phyloP scores from a whole-genome alignment of 2,888 invertebrate genomes.

The Synanthedon vespiformis region DNA sequence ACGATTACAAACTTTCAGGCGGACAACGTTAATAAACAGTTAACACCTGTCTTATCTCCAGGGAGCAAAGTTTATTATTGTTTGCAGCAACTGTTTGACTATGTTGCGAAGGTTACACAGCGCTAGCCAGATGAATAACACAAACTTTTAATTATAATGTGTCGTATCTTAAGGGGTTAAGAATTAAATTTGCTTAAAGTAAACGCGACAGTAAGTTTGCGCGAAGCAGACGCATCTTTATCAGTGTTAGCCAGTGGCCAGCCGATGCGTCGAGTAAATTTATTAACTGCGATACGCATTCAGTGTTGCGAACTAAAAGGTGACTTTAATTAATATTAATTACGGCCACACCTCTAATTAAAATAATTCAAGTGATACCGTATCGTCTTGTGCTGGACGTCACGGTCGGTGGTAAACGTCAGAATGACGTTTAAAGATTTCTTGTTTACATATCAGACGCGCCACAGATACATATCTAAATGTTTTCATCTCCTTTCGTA shows the following conservation, averaged over 20 bases:
- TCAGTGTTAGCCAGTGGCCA: constrained; percentile 46
- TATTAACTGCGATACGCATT: constrained; percentile 70
- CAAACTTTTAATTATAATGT: neutral
- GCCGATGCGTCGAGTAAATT: constrained; percentile 60
- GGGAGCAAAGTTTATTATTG: constrained; percentile 31
- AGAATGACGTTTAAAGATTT: neutral
- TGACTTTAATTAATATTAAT: constrained; percentile 70
- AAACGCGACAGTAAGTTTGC: neutral
- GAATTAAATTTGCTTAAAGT: neutral
- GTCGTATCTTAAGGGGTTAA: neutral
- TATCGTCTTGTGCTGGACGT: constrained; percentile 27
- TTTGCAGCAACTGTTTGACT: constrained; percentile 23
- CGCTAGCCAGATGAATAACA: constrained; percentile 17
- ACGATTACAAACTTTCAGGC: neutral
- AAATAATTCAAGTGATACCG: constrained; percentile 61
- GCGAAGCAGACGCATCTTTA: constrained; percentile 47
- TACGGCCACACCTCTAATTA: constrained; percentile 68
- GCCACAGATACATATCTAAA: too few relatives aligned
- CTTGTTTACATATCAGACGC: neutral
- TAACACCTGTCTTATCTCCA: constrained; percentile 26
- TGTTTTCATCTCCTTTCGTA: too few relatives aligned
- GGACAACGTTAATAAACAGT: neutral
- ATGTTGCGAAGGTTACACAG: constrained; percentile 22
- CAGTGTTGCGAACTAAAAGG: constrained; percentile 64
- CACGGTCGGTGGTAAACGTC: constrained; percentile 23